Conservation (phyloP, 2,113 vertebrate species). For the Myiozetetes cayanensis region DNA sequence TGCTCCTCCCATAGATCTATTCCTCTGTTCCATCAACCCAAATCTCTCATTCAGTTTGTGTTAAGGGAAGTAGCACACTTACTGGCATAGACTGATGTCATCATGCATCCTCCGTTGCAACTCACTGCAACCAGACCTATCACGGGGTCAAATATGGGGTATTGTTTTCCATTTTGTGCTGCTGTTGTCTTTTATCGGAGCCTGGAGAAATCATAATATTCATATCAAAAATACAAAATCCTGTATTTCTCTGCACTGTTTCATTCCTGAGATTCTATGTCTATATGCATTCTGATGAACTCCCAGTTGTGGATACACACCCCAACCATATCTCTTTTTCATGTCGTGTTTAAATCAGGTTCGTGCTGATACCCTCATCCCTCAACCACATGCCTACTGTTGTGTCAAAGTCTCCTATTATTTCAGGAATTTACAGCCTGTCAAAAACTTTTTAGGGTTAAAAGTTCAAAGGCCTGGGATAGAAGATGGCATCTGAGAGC, state of each 20-base stretch:
- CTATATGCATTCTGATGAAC: background rate
- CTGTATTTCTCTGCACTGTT: accelerated
- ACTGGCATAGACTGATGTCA: background rate
- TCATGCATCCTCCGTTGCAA: background rate
- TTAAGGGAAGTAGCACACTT: background rate
- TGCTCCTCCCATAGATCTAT: background rate
- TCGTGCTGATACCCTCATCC: background rate
- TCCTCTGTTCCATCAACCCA: background rate
- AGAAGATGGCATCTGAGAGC: background rate
- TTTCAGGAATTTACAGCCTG: background rate
- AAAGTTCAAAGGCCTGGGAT: background rate
- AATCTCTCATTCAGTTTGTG: background rate
- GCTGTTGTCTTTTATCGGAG: accelerated
- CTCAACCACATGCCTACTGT: background rate
- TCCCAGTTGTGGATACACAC: background rate
- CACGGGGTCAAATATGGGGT: background rate
- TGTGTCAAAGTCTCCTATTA: background rate
- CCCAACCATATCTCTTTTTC: background rate
- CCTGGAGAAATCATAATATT: background rate
- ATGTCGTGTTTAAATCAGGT: background rate
- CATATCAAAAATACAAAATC: background rate
- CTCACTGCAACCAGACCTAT: background rate
- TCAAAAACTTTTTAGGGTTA: background rate
- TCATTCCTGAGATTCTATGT: accelerated
- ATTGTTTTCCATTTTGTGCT: accelerated